phyloP scores from a whole-genome alignment of 2,113 vertebrate genomes.

The Meles meles region DNA sequence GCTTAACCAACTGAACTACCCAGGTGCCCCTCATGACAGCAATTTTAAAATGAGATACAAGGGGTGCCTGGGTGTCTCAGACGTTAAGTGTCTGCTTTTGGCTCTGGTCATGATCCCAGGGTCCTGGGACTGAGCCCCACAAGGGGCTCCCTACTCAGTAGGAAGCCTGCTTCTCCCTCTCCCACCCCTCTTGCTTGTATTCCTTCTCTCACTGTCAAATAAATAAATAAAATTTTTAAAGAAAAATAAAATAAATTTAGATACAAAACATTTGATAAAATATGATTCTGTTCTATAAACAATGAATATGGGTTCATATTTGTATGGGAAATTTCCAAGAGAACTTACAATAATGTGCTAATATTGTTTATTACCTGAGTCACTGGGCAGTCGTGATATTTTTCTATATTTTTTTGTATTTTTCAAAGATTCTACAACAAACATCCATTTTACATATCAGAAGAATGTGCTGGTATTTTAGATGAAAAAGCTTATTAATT shows the following conservation, averaged over 20 bases:
- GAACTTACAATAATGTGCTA: neutral
- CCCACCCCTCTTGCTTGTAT: too few relatives aligned
- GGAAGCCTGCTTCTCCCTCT: too few relatives aligned
- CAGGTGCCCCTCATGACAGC: neutral
- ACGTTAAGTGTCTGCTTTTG: too few relatives aligned
- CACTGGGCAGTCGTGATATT: neutral
- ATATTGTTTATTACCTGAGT: neutral
- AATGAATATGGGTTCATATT: neutral
- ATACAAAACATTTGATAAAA: neutral
- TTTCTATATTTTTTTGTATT: neutral
- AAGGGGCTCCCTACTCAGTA: too few relatives aligned
- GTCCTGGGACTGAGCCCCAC: too few relatives aligned
- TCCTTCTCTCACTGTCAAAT: too few relatives aligned
- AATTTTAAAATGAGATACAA: neutral
- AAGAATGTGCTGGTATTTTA: neutral
- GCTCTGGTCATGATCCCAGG: too few relatives aligned
- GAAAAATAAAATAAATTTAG: too few relatives aligned
- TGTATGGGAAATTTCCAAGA: neutral
- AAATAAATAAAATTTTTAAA: too few relatives aligned
- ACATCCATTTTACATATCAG: neutral
- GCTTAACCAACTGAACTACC: too few relatives aligned
- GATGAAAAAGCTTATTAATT: neutral
- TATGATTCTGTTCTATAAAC: neutral
- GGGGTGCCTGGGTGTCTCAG: too few relatives aligned
- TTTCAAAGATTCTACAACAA: neutral